Evolutionary conservation across 2,888 invertebrate species (phyloP).

Genomic region (Leptothorax acervorum): DNA sequence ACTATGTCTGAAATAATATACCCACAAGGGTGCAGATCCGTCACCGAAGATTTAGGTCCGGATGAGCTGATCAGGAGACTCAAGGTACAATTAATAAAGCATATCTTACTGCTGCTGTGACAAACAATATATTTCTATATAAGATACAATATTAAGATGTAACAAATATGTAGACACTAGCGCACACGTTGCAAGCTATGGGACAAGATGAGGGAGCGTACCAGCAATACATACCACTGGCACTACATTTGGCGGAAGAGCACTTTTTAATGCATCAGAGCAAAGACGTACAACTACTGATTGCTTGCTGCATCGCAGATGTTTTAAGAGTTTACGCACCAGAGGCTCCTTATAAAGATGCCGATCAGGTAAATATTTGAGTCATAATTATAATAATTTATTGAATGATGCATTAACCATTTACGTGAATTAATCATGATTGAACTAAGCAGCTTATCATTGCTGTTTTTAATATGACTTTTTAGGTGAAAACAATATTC

Average conservation of each 20-base stretch:
- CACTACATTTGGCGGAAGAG: slow-evolving; percentile 96
- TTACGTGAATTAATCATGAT: neutral
- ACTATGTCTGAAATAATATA: slow-evolving; percentile 95
- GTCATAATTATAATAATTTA: neutral
- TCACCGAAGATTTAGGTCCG: slow-evolving; percentile 97
- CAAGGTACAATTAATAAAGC: slow-evolving; percentile 88
- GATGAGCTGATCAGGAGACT: slow-evolving; percentile 98
- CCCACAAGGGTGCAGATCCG: slow-evolving; percentile 97
- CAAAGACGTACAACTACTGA: slow-evolving; percentile 96
- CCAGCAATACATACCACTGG: slow-evolving; percentile 96
- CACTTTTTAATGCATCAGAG: slow-evolving; percentile 96
- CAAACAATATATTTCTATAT: neutral
- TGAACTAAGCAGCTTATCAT: neutral
- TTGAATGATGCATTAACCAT: neutral
- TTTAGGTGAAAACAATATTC: slow-evolving; percentile 92
- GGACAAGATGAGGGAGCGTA: slow-evolving; percentile 98
- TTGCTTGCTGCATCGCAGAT: slow-evolving; percentile 99
- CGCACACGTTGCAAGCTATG: slow-evolving; percentile 98
- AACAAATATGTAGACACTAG: slow-evolving; percentile 89
- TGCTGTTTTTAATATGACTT: slow-evolving; percentile 37
- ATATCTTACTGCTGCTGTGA: neutral
- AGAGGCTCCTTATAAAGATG: slow-evolving; percentile 98
- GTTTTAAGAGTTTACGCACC: slow-evolving; percentile 98
- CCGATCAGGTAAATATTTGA: slow-evolving; percentile 92
- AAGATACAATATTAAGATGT: slow-evolving; percentile 1